A percentile compares a stretch with the other conserved stretches of the same genome.
These are phyloP conservation scores for Plemyria rubiginata DNA, from an alignment of 2,888 invertebrate species.

Conservation along the genomic window DNA sequence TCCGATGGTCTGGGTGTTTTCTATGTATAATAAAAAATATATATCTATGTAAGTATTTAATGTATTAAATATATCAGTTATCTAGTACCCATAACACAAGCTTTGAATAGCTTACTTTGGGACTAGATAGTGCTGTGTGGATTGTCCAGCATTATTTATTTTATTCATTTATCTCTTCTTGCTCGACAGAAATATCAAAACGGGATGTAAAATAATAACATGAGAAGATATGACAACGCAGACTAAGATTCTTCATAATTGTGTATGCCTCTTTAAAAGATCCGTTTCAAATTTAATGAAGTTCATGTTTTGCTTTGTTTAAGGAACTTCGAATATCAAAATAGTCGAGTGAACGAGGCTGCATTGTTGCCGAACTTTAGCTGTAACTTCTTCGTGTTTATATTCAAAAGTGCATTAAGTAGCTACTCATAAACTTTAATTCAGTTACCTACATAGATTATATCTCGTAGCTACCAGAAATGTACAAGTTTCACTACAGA, in stretches of 20 bases:
- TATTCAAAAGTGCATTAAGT: slow-evolving; percentile 64
- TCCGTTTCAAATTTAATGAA: slow-evolving; percentile 32
- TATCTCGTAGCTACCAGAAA: background rate
- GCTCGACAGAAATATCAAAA: no score
- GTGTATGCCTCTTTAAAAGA: slow-evolving; percentile 6
- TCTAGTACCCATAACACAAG: no score
- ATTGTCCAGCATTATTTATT: no score
- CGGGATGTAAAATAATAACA: no score
- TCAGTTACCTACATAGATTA: slow-evolving; percentile 44
- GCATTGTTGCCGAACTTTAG: slow-evolving; percentile 51
- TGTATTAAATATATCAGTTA: no score
- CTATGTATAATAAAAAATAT: no score
- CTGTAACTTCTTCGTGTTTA: slow-evolving; percentile 57
- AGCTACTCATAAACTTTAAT: slow-evolving; percentile 56
- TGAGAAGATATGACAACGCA: background rate
- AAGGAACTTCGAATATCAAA: slow-evolving; percentile 37
- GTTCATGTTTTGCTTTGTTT: slow-evolving; percentile 30
- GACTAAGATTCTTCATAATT: background rate
- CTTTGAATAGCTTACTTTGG: no score
- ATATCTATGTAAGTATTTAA: no score
- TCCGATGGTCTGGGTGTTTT: no score
- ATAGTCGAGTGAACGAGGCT: slow-evolving; percentile 37
- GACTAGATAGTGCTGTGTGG: no score
- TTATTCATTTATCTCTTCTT: no score
- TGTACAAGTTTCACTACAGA: slow-evolving; percentile 5